Base-by-base conservation (phyloP, 1,140 invertebrate species). In the Bombus waltoni region DNA sequence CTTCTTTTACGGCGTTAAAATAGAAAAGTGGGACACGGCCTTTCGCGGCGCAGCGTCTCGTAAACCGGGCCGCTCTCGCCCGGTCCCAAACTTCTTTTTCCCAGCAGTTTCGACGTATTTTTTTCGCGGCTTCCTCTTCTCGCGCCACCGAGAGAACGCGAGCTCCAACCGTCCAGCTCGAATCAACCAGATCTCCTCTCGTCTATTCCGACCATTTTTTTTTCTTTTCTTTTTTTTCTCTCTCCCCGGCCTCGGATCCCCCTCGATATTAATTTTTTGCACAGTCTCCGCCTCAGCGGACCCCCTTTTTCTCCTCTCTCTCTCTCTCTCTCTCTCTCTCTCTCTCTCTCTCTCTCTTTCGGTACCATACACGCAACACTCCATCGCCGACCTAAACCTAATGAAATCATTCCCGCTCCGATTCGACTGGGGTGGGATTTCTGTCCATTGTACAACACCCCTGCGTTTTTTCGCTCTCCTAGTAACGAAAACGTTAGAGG, bases 371-470 rank as follows among this genome's bases (percentile, higher is more conserved):
- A 76, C 66, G 4, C 59, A 62, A 22, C 65, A 44, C 76, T 90
- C 83, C 77, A 90, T 81, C 88, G 74, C 57, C 77, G 77, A 75
- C 79, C 82, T 83, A 89, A 90, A 84, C 85, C 86, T 94, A 94
- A 93, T 94, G 92, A 94, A 94, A 94, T 94, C 92, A 94, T 94
- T 92, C 87, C 87, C 90, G 86, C 86, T 86, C 74, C 88, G 81
- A 88, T 82, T 84, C 85, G 81, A 71, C 86, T 83, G 82, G 92
- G 93, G 92, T 90, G 83, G 87, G 90, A 92, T 93, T 92, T 91
- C 91, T 85, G 42, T 62, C 91, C 84, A 93, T 93, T 93, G 92
- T 94, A 84, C 86, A 81, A 88, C 90, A 90, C 89, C 88, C 83
- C 76, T 74, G 47, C 79, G 66, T 75, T 83, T 83, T 86, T 83